Conservation (phyloP, 2,113 vertebrate species). For the Malurus melanocephalus region DNA sequence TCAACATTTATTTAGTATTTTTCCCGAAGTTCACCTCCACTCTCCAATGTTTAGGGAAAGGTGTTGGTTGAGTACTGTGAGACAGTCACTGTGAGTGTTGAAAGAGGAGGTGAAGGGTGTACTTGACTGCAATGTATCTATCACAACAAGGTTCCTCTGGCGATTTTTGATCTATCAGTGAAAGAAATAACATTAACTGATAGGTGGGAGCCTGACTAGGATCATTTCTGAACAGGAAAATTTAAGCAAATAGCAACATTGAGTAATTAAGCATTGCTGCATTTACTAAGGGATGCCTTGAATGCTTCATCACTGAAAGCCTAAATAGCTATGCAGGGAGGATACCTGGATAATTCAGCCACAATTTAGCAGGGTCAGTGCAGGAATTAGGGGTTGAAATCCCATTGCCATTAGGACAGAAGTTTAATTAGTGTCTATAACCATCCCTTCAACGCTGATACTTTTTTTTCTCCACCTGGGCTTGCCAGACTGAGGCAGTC, state of each 20-base stretch:
- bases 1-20: neutral
- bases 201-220: neutral
- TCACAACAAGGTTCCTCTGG: neutral
- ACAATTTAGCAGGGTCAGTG: neutral
- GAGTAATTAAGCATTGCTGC: neutral
- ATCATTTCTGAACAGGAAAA: neutral
- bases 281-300: neutral
- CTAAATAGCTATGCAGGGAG: neutral
- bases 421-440: neutral
- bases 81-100: neutral
- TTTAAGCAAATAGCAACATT: neutral
- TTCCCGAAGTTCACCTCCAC: neutral
- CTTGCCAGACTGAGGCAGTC: neutral
- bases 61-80: neutral
- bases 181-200: neutral
- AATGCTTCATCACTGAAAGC: neutral
- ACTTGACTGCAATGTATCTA: neutral
- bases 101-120: neutral
- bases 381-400: constrained; percentile 2
- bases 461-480: neutral
- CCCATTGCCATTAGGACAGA: neutral
- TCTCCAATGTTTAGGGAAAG: neutral
- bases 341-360: neutral
- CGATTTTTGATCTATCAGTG: neutral
- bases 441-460: neutral